phyloP scores from a whole-genome alignment of 2,113 vertebrate genomes.

The Bombycilla garrulus region DNA sequence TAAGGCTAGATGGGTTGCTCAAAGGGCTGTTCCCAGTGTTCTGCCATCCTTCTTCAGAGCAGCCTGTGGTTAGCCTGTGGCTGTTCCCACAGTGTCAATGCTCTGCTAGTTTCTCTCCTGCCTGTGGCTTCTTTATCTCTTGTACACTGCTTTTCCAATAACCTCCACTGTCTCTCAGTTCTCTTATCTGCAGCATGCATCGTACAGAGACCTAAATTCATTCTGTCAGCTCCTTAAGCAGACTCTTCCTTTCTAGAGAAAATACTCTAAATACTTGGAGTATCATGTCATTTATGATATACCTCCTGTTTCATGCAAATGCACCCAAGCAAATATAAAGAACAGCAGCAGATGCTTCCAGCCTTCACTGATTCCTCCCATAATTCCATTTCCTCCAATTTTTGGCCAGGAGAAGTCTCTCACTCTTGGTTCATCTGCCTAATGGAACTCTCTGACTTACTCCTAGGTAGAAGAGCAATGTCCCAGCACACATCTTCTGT shows the following conservation, averaged over 20 bases:
- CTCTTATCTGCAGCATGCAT: neutral
- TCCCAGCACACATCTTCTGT: neutral
- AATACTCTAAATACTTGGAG: neutral
- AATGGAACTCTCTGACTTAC: neutral
- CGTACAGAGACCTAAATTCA: neutral
- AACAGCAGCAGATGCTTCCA: neutral
- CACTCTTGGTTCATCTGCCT: neutral
- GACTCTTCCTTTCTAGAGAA: neutral
- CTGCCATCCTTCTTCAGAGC: neutral
- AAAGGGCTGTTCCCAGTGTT: neutral
- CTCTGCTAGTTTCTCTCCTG: neutral
- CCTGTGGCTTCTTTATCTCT: neutral
- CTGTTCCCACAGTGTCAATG: neutral
- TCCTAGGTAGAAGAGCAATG: fast-evolving
- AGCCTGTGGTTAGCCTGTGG: neutral
- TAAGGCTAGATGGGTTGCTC: no score
- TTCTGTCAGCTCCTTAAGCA: neutral
- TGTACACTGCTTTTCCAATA: neutral
- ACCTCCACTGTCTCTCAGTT: neutral
- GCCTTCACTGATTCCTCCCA: neutral
- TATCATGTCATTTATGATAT: neutral
- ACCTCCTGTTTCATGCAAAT: neutral
- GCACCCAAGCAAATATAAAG: neutral
- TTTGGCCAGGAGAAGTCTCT: neutral
- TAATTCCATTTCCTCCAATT: neutral